Evolutionary conservation across 2,113 vertebrate genomes (phyloP), one percentile per base, ranked within the genome.

Genomic region (Gymnorhina tibicen): DNA sequence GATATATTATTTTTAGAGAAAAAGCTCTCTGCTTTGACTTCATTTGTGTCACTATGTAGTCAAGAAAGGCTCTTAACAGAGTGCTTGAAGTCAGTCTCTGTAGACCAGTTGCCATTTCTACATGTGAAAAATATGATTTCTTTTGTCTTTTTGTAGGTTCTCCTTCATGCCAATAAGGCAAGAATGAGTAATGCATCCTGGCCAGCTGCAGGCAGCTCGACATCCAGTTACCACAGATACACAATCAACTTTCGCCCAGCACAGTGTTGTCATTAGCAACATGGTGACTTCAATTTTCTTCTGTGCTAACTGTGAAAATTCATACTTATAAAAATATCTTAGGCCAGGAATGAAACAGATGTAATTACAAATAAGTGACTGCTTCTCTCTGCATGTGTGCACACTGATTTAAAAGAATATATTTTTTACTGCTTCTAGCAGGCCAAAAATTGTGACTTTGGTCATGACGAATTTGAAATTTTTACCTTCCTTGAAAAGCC

Each of bases 151-250:
- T 88, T 56, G 16, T 33, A 88, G 11, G 22, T 76, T 63, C 4
- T 63, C 17, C n/a, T 62, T 69, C 69, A 44, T 1, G 1, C 0
- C 3, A 66, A 1, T 27, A 49, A 37, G 7, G 26, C 27, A 74
- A 44, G 24, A 69, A 62, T 23, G 14, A 16, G 22, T 39, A 50
- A 77, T 11, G 5, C 50, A 46, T n/a, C 35, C 52, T 59, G 39
- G 39, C 20, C 78, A 85, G 69, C 24, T 94, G 63, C 49, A 60
- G 46, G 58, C 30, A 79, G 44, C 27, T 53, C 24, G 50, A n/a
- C 19, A 60, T 75, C 11, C 37, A 59, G 20, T 46, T 62, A 37
- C 55, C n/a, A 74, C 42, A 89, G 18, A 76, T 37, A 56, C 42
- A 76, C 21, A 10, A 77, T 82, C 53, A 58, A 7, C 28, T 44